These are phyloP conservation scores for Rhodophaea formosa DNA, from an alignment of 2,888 invertebrate genomes.

Conservation along the genomic window DNA sequence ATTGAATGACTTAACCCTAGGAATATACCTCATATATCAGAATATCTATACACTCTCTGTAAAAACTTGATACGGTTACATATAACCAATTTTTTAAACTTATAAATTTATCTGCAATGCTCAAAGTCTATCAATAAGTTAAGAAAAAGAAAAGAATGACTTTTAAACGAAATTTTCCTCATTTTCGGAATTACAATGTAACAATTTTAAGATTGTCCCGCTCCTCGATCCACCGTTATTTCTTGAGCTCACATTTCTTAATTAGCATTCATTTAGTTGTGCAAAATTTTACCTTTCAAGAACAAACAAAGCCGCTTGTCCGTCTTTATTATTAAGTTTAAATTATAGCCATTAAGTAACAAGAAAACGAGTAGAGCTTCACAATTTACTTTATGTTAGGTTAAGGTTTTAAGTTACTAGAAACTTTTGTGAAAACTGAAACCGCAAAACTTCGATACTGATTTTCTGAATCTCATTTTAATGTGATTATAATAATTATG, in stretches of 20 bases:
- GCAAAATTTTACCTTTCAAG: slow-evolving; percentile 68
- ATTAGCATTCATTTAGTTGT: slow-evolving; percentile 65
- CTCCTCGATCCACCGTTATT: slow-evolving; percentile 53
- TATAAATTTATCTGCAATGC: too few species aligned
- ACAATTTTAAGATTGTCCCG: slow-evolving; percentile 47
- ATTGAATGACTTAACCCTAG: too few species aligned
- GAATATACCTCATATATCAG: too few species aligned
- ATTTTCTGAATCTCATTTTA: not conserved
- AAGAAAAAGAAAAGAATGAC: too few species aligned
- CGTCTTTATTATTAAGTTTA: slow-evolving; percentile 74
- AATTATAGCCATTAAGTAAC: slow-evolving; percentile 74
- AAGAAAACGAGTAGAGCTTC: slow-evolving; percentile 59
- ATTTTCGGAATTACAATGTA: slow-evolving; percentile 41
- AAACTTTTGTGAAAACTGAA: slow-evolving; percentile 46
- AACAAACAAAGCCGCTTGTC: slow-evolving; percentile 71
- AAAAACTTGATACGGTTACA: too few species aligned
- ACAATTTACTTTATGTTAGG: slow-evolving; percentile 56
- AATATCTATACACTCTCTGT: too few species aligned
- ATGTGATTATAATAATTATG: not conserved
- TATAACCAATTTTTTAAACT: too few species aligned
- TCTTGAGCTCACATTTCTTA: slow-evolving; percentile 64
- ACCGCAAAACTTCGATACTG: slow-evolving; percentile 25
- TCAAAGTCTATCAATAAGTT: too few species aligned
- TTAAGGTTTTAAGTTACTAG: slow-evolving; percentile 53
- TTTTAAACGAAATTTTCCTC: slow-evolving; percentile 15